phyloP scores from a whole-genome alignment of 2,113 vertebrate genomes.

The Leucopsar rothschildi region DNA sequence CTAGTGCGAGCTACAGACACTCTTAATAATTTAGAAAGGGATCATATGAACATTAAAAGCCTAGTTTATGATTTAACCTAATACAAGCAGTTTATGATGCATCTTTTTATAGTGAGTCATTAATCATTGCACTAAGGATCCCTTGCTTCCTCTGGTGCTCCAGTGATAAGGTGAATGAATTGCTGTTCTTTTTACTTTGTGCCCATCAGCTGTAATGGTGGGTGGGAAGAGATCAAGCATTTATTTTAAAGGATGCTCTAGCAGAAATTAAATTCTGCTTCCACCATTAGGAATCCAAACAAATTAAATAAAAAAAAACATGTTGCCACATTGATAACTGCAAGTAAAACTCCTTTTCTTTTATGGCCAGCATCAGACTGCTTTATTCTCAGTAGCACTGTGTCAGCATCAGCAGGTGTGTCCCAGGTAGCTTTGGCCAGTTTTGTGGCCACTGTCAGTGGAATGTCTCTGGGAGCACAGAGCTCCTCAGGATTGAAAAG shows the following conservation, averaged over 20 bases:
- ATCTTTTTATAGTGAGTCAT: slow-evolving; percentile 40
- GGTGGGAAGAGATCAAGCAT: neutral
- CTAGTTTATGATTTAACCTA: slow-evolving; percentile 48
- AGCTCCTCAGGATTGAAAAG: neutral
- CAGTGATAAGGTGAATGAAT: neutral
- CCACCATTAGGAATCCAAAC: neutral
- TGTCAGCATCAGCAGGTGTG: neutral
- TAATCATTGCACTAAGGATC: slow-evolving; percentile 38
- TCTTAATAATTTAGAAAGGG: slow-evolving; percentile 37
- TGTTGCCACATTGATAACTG: neutral
- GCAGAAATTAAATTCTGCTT: slow-evolving; percentile 6
- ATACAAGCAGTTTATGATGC: slow-evolving; percentile 46
- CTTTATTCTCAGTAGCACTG: neutral
- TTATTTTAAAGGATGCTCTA: neutral
- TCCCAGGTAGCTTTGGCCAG: neutral
- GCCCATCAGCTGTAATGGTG: neutral
- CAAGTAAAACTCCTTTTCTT: neutral
- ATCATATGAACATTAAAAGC: slow-evolving; percentile 36
- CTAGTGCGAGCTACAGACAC: neutral
- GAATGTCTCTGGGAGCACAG: neutral
- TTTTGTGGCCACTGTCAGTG: neutral
- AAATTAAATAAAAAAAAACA: neutral
- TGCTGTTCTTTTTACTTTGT: neutral
- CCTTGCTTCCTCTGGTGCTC: neutral
- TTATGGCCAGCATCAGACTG: neutral